These are phyloP conservation scores for Drosophila robusta DNA, from an alignment of 2,888 invertebrate genomes.

Conservation along the genomic window DNA sequence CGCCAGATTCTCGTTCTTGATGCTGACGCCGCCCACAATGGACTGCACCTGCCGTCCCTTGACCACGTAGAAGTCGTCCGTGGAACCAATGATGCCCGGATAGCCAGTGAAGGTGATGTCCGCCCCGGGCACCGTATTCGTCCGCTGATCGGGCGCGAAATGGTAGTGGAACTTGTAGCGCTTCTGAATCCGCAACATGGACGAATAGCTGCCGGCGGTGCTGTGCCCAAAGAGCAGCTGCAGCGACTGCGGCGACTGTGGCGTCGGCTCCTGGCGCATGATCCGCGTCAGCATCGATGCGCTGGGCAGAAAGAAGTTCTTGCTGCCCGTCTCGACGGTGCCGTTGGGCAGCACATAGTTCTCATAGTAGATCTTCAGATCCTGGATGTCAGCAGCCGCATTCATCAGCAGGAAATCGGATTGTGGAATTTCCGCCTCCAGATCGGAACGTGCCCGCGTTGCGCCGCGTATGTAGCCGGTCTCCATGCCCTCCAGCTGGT, in stretches of 20 bases:
- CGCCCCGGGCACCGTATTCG: constrained; percentile 88
- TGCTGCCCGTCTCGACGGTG: constrained; percentile 70
- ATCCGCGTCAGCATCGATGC: constrained; percentile 84
- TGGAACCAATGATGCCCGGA: constrained; percentile 92
- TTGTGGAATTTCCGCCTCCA: constrained; percentile 87
- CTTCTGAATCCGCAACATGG: constrained; percentile 94
- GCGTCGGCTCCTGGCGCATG: constrained; percentile 60
- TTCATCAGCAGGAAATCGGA: constrained; percentile 91
- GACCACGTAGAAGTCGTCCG: constrained; percentile 93
- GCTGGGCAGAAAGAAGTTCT: constrained; percentile 88
- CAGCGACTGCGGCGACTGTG: constrained; percentile 68
- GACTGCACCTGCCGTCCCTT: constrained; percentile 87
- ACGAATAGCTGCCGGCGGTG: constrained; percentile 91
- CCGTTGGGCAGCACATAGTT: constrained; percentile 80
- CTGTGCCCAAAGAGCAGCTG: constrained; percentile 92
- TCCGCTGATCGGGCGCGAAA: constrained; percentile 85
- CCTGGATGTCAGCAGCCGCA: constrained; percentile 90
- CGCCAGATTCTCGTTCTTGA: constrained; percentile 90
- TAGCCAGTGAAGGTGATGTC: constrained; percentile 93
- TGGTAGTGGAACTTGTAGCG: constrained; percentile 93
- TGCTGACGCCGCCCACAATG: constrained; percentile 91
- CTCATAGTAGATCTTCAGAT: constrained; percentile 85
- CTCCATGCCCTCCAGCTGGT: constrained; percentile 91
- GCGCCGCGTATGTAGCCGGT: constrained; percentile 91
- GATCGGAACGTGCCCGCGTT: constrained; percentile 87